A percentile compares a stretch with the other conserved stretches of the same genome.
Conservation (phyloP, 2,113 vertebrate genomes). For the Meleagris gallopavo region DNA sequence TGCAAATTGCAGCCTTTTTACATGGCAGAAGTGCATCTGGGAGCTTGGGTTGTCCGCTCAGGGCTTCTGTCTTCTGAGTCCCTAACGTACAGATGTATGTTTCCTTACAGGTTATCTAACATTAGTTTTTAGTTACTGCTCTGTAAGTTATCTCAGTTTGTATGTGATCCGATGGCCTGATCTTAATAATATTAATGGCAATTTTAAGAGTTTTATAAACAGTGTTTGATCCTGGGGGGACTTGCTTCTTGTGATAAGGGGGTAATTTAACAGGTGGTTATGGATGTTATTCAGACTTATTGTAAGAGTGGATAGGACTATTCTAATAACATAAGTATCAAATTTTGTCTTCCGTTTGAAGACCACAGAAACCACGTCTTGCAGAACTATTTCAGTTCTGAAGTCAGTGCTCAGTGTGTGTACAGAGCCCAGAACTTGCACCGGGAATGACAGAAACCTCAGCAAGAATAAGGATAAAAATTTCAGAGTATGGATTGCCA, state of each 20-base stretch:
- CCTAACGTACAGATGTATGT: rapidly evolving
- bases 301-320: background rate
- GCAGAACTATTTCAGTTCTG: background rate
- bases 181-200: background rate
- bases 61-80: background rate
- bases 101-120: background rate
- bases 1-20: background rate
- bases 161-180: background rate
- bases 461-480: background rate
- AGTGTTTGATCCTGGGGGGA: background rate
- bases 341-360: background rate
- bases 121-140: background rate
- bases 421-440: background rate
- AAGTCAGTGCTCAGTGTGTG: background rate
- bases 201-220: background rate
- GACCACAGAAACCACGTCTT: background rate
- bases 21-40: background rate
- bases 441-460: background rate
- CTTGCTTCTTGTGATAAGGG: background rate
- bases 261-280: background rate
- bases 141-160: background rate
- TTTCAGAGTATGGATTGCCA: background rate
- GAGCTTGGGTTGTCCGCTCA: background rate
- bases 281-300: background rate
- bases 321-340: background rate